Evolutionary conservation across 2,113 vertebrate genomes (phyloP).

Genomic region (Collichthys lucidus): DNA sequence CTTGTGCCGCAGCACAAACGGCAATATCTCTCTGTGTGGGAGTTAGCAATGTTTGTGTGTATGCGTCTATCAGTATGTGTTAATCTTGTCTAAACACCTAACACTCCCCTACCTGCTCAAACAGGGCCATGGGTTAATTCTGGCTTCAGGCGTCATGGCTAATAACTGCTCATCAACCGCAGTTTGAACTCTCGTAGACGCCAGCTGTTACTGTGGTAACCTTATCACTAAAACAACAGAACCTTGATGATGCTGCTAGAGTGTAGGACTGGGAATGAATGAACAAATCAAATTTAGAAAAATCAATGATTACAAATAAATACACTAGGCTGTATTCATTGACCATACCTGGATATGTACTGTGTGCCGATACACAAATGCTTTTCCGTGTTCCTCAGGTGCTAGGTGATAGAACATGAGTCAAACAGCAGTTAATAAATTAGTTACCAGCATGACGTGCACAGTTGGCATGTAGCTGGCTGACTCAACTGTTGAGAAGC

Average conservation of each 20-base stretch:
- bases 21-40: slow-evolving; percentile 55
- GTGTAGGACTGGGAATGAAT: neutral
- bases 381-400: slow-evolving; percentile 40
- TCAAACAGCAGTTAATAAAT: slow-evolving; percentile 71
- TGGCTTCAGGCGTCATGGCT: slow-evolving; percentile 77
- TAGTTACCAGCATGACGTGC: slow-evolving; percentile 49
- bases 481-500: slow-evolving; percentile 58
- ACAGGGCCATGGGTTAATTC: slow-evolving; percentile 85
- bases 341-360: slow-evolving; percentile 5
- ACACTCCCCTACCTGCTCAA: slow-evolving; percentile 83
- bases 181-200: slow-evolving; percentile 78
- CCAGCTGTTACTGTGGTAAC: slow-evolving; percentile 50
- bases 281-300: neutral
- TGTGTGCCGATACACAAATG: slow-evolving; percentile 18
- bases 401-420: slow-evolving; percentile 27
- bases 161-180: slow-evolving; percentile 83
- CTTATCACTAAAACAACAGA: slow-evolving; percentile 64
- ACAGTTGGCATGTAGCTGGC: slow-evolving; percentile 53
- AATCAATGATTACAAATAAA: slow-evolving; percentile 9
- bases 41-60: slow-evolving; percentile 58
- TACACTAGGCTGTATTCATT: neutral
- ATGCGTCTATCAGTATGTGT: slow-evolving; percentile 69
- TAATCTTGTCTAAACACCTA: slow-evolving; percentile 82
- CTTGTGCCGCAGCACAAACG: slow-evolving; percentile 24
- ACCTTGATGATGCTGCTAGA: slow-evolving; percentile 1